Base-by-base conservation (phyloP, 2,113 vertebrate species). In the Notiomystis cincta region DNA sequence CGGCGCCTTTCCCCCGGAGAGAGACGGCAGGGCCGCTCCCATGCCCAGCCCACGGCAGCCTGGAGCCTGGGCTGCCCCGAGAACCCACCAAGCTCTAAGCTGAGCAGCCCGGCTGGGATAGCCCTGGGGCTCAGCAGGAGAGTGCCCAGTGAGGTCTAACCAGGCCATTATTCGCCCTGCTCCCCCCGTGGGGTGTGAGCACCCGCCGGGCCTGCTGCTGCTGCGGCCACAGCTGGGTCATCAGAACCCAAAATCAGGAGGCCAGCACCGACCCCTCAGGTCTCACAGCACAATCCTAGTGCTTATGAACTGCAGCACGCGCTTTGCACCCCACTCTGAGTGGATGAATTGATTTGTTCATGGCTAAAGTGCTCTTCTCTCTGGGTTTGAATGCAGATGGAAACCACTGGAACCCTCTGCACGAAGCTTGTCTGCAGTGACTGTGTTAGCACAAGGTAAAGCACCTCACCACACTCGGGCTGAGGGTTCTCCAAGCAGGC, bases 361-460 rank as follows among this genome's bases (percentile, higher is more conserved):
- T 4, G 21, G 22, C 48, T 51, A 6, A 56, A 57, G 50, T 72
- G 58, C 24, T 60, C 89, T 92, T 37, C 15, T 4, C 31, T 45
- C 37, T 33, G 60, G 1, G 13, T 69, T 48, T 30, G 51, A 21
- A 21, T 15, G 25, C 47, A 27, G 56, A 31, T 14, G 28, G 33
- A 22, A 69, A 9, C 23, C 23, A 4, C 17, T 19, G 33, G 37
- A 89, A 47, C 27, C 16, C n/a, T 4, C 37, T 6, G 22, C n/a
- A 4, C 7, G 10, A 18, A 71, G 35, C n/a, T 45, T 0, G 0
- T 40, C n/a, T 45, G 70, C 27, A 3, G 6, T 8, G 40, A 5
- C 1, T 33, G 30, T 12, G 31, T 15, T 18, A 44, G 56, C 30
- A 6, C 16, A 4, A 31, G 42, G 16, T 27, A 23, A 50, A 66